Percentiles rank a stretch among this genome's conserved stretches.
These are phyloP conservation scores for Oryzias curvinotus DNA, from an alignment of 2,113 vertebrate species.

Conservation along the genomic window DNA sequence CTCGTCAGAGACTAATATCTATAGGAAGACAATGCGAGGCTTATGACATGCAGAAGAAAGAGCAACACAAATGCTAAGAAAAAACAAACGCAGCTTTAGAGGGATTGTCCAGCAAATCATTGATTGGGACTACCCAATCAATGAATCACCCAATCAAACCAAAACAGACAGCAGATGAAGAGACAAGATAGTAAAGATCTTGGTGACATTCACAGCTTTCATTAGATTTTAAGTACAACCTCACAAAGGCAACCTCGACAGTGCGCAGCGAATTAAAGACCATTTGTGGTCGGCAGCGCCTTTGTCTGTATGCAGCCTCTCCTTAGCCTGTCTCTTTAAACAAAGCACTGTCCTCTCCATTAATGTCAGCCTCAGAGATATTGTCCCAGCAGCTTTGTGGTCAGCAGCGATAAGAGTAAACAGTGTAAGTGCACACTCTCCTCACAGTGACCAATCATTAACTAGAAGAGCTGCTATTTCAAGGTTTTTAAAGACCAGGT, in stretches of 20 bases:
- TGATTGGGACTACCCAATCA: no score
- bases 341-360: conserved; percentile 53
- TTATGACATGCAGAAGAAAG: conserved; percentile 34
- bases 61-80: conserved; percentile 42
- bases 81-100: neutral
- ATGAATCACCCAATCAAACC: no score
- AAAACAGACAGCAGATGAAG: neutral
- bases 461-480: conserved; percentile 63
- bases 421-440: conserved; percentile 71
- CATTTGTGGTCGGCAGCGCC: conserved; percentile 24
- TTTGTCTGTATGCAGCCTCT: conserved; percentile 28
- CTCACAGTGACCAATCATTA: conserved; percentile 76
- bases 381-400: conserved; percentile 66
- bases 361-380: conserved; percentile 70
- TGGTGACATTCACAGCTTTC: conserved; percentile 3
- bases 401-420: conserved; percentile 75
- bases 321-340: conserved; percentile 67
- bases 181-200: neutral
- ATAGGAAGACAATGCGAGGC: conserved; percentile 59
- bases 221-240: conserved; percentile 13
- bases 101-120: neutral
- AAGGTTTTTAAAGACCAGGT: conserved; percentile 71
- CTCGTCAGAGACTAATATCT: conserved; percentile 65
- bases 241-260: conserved; percentile 15
- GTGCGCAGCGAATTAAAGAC: conserved; percentile 43